Base-by-base conservation (phyloP, 2,113 vertebrate species). In the Pleuronectes platessa region DNA sequence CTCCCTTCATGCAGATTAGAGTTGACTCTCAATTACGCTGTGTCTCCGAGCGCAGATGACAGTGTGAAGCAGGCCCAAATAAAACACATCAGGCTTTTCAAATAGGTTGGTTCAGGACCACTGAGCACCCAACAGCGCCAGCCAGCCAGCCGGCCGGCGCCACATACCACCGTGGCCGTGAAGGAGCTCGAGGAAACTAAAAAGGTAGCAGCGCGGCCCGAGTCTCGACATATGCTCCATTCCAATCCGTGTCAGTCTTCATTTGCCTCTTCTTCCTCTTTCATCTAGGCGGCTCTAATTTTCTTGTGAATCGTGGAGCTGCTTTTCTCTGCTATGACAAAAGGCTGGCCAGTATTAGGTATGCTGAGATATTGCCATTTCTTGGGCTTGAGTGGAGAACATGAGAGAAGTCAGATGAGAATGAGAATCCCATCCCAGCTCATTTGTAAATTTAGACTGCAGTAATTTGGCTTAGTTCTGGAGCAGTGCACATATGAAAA, bases 21-120 rank as follows among this genome's bases (percentile, higher is more conserved):
- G 93, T 92, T 95, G 95, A 96, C 94, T 97, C 94, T 96, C 96
- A 96, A 97, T 98, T 98, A 97, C 90, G 94, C 92, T 87, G 93
- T 94, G 92, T 95, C 95, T 95, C 93, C 88, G 92, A 94, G 91
- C 87, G 91, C 94, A 95, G 92, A 97, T 96, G 97, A 97, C 96
- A 97, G 96, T 95, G 93, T 86, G 95, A 96, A 96, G 74, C 96
- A 56, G 72, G 74, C 78, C 84, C 74, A 88, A 89, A 90, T 90
- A 92, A 90, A 90, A 92, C 96, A 96, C 95, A 98, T 97, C 96
- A 97, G 94, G 96, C 93, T 87, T 96, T 96, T 96, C 94, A 97
- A 97, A 97, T 97, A 95, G 96, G 95, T 94, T 94, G 92, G 96
- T 97, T 97, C 95, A 96, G 95, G 96, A 95, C 95, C 95, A 96